Conservation (phyloP, 2,888 invertebrate species). For the Patella ulyssiponensis region DNA sequence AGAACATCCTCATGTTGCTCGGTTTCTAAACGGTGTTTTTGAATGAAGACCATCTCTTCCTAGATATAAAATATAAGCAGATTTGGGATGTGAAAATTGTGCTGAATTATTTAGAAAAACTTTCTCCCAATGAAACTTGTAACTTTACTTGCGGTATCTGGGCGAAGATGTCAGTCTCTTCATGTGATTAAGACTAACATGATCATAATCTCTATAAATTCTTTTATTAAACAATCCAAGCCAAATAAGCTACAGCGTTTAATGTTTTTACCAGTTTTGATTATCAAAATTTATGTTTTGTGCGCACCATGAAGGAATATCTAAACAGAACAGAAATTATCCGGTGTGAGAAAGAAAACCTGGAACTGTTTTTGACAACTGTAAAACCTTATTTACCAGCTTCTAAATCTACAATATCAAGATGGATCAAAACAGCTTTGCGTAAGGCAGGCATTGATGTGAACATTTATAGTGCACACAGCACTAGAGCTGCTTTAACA, state of each 20-base stretch:
- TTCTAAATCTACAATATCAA: not conserved
- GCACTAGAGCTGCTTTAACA: not conserved
- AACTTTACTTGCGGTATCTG: no score
- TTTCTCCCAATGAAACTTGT: not conserved
- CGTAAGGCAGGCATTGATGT: not conserved
- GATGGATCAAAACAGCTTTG: not conserved
- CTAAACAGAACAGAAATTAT: not conserved
- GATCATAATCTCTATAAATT: not conserved
- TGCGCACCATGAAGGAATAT: not conserved
- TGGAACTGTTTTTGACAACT: not conserved
- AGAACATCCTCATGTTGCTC: not conserved
- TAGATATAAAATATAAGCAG: not conserved
- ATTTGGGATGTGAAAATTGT: not conserved
- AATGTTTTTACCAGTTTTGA: not conserved
- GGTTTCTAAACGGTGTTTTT: not conserved
- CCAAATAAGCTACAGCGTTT: not conserved
- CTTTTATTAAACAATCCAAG: not conserved
- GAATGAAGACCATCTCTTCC: not conserved
- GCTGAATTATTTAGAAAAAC: not conserved
- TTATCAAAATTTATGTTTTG: not conserved
- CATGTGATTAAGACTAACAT: not conserved
- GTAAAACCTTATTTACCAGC: not conserved
- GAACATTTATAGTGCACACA: not conserved
- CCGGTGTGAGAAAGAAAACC: not conserved
- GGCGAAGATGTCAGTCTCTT: not conserved